Evolutionary conservation across 2,888 invertebrate genomes (phyloP).

Genomic region (Notodonta ziczac): DNA sequence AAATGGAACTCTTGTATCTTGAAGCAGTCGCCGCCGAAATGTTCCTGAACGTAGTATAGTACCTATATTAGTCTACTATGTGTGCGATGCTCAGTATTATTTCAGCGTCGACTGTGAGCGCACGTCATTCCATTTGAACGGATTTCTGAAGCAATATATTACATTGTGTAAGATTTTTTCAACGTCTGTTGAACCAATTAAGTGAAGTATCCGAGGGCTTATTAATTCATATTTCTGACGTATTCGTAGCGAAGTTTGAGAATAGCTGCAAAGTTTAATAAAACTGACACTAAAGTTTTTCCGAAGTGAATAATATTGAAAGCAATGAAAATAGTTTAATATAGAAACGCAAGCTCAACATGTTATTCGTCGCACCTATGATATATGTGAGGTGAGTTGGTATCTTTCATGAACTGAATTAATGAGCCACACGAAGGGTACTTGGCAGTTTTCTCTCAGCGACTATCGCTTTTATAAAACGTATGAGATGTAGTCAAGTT

Average conservation of each 20-base stretch:
- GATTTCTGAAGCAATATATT: slow-evolving; percentile 10
- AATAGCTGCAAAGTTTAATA: neutral
- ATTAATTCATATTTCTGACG: neutral
- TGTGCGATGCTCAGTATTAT: slow-evolving; percentile 63
- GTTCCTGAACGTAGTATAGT: slow-evolving; percentile 34
- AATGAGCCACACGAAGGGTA: neutral
- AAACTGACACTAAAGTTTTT: neutral
- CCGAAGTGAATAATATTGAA: slow-evolving; percentile 4
- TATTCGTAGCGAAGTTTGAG: neutral
- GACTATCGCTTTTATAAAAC: neutral
- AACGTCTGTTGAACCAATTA: slow-evolving; percentile 19
- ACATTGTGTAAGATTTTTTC: slow-evolving; percentile 18
- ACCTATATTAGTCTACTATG: slow-evolving; percentile 21
- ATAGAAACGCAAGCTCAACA: neutral
- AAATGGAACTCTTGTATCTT: slow-evolving; percentile 46
- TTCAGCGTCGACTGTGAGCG: slow-evolving; percentile 54
- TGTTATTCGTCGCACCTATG: neutral
- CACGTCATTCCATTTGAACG: slow-evolving; percentile 46
- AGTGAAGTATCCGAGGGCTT: slow-evolving; percentile 5
- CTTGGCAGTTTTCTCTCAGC: neutral
- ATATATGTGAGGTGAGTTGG: slow-evolving; percentile 1
- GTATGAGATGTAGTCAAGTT: no score
- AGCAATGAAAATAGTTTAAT: neutral
- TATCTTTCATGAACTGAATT: neutral
- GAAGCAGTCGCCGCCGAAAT: slow-evolving; percentile 34